Evolutionary conservation across 2,797 vertebrate species (phyloP), one percentile per base, ranked within the genome.

Genomic region (Tolypeutes matacus): DNA sequence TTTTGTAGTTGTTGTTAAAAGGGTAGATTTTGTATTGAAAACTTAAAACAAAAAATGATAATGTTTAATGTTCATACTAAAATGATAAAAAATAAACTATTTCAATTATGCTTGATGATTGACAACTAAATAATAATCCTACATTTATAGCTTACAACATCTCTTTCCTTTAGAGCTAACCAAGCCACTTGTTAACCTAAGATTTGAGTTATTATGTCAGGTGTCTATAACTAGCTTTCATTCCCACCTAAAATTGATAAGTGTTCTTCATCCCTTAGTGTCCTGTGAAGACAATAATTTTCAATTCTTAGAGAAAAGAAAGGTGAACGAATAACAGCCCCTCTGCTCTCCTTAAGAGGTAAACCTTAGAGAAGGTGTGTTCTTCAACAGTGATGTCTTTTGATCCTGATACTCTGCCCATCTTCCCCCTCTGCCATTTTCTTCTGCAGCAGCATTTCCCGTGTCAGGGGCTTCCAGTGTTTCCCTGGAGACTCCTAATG

Each of bases 231-330:
- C 17, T 5, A 64, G 11, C 12, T 20, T 14, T 5, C 53, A 17
- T 1, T 2, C 5, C 5, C 56, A 39, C 18, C 9, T 15, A 7
- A 89, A 65, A 75, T 31, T 20, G 3, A 11, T 42, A n/a, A 95
- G 31, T 56, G 21, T 14, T 31, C n/a, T 23, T 92, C 20, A 65
- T 17, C 7, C 27, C 23, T 12, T 11, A 25, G 39, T 86, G 23
- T 39, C 31, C 4, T 67, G 1, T 67, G 31, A 89, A 27, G 34
- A 70, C 7, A 81, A n/a, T 77, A 13, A 49, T 69, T 94, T 65
- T 67, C 13, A 31, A 12, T 73, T 87, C 17, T 64, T n/a, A 51
- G 31, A 64, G 36, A 73, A 96, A 91, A 77, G 21, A 70, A 93
- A 86, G 3, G 20, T 34, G 31, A 67, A 12, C 10, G 5, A 62